phyloP scores from a whole-genome alignment of 2,888 invertebrate species.

The Diloba caeruleocephala region DNA sequence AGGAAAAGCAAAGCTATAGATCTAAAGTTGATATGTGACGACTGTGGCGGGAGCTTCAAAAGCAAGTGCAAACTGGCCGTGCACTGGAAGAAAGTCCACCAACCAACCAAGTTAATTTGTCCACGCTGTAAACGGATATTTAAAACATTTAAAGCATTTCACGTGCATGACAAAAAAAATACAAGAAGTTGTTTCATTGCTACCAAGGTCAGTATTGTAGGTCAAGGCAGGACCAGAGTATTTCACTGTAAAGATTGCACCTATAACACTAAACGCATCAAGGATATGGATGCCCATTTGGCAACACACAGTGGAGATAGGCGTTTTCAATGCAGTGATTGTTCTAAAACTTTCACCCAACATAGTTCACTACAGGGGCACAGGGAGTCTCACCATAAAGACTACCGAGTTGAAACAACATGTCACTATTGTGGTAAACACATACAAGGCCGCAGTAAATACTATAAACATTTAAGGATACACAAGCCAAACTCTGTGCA shows the following conservation, averaged over 20 bases:
- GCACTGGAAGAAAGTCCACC: slow-evolving; percentile 64
- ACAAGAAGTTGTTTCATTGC: slow-evolving; percentile 57
- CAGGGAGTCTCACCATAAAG: slow-evolving; percentile 68
- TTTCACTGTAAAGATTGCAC: slow-evolving; percentile 66
- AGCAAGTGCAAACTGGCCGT: slow-evolving; percentile 67
- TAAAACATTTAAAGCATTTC: slow-evolving; percentile 64
- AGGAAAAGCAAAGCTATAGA: slow-evolving; percentile 33
- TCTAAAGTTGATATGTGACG: slow-evolving; percentile 52
- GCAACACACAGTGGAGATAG: slow-evolving; percentile 71
- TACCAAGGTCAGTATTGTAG: slow-evolving; percentile 62
- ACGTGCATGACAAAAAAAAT: slow-evolving; percentile 60
- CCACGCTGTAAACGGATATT: slow-evolving; percentile 61
- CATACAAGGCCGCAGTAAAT: slow-evolving; percentile 65
- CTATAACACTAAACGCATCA: slow-evolving; percentile 66
- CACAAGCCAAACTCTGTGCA: slow-evolving; percentile 54
- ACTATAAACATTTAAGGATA: slow-evolving; percentile 68
- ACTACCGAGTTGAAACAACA: slow-evolving; percentile 64
- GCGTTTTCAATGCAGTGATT: slow-evolving; percentile 71
- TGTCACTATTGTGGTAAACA: slow-evolving; percentile 78
- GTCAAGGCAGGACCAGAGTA: slow-evolving; percentile 63
- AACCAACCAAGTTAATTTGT: slow-evolving; percentile 55
- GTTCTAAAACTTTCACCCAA: slow-evolving; percentile 70
- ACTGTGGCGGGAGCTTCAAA: slow-evolving; percentile 60
- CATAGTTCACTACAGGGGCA: slow-evolving; percentile 69
- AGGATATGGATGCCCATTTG: slow-evolving; percentile 70